Base-by-base conservation (phyloP, 53 echinoderm and acorn worm genomes). In the Astropecten irregularis region DNA sequence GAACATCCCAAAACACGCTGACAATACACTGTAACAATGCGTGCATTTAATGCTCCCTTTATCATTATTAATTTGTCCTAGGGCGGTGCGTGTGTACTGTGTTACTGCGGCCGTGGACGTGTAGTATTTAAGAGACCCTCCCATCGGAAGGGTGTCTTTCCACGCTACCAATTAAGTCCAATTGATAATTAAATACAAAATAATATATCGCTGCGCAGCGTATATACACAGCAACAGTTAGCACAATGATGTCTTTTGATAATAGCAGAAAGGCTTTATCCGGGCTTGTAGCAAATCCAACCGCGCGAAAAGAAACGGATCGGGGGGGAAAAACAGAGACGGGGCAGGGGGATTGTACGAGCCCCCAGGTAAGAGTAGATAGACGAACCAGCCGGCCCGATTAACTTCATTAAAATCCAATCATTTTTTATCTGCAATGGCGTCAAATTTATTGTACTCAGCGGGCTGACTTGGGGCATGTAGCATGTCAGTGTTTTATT, bases 401-500 rank as follows among this genome's bases (percentile, higher is more conserved):
- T 79, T 79, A 79, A 79, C 79, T 79, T 79, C 79, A 79, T 79
- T 79, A 79, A 79, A 79, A 79, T 79, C 79, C 79, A 79, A 79
- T 79, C 79, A 79, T 79, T 79, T 79, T 79, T 79, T 79, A 79
- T 79, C 79, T 79, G 79, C 61, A 79, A 61, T 79, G 79, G 79
- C 79, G 79, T 79, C 79, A 79, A 79, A 79, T 79, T 79, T 79
- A 79, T 79, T 79, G 79, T 79, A 79, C 29, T 59, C 47, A 62
- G 79, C 62, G 79, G 79, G 47, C 61, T 79, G 79, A 61, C 79
- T 79, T 7, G 79, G 79, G 79, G 79, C 79, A 31, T 28, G 49
- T 61, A 42, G 79, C 33, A 62, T 26, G 79, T 61, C 79, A 79
- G 79, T 79, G 79, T 79, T 61, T 46, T 16, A 10, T 79, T 79